Base-by-base conservation (phyloP, 2,113 vertebrate genomes). In the Podarcis raffonei region DNA sequence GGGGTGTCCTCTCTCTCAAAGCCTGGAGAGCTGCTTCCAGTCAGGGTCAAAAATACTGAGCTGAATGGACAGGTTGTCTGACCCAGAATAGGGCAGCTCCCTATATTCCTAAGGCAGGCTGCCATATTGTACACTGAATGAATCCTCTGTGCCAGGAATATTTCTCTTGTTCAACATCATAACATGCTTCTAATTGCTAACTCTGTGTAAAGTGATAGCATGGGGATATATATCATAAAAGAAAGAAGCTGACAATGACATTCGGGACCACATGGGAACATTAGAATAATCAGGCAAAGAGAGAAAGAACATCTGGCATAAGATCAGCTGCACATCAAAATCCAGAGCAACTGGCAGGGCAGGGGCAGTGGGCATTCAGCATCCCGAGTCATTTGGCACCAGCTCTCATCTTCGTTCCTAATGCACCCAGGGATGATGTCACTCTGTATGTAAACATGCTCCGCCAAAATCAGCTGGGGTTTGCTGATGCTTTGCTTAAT, bases 301-400 rank as follows among this genome's bases (percentile, higher is more conserved):
- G 85, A 42, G 15, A 39, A 74, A 23, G 20, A 32, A 76, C 66
- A 1, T 59, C 32, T 12, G 1, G 4, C 71, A 16, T 35, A 22
- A 25, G 76, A 9, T 72, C n/a, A 27, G 23, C 2, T 69, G 5
- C 32, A 4, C 2, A 39, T 62, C 83, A 8, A 20, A 15, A 81
- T 76, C 59, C 12, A 37, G 57, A 3, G 37, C 42, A n/a, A 22
- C n/a, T 15, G 1, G 15, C 42, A 32, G 23, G 6, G 9, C 3
- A 7, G 20, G 59, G 69, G 32, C 27, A 3, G 3, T 23, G 13
- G 35, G 0, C 69, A 8, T 59, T 22, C 30, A 8, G 0, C 5
- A 23, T 35, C 42, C 42, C 65, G 25, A 30, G 4, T 0, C 0
- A 32, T 9, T 5, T 15, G 4, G 66, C 71, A 2, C 1, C 77